phyloP scores from a whole-genome alignment of 2,113 vertebrate species.

The Gulo gulo region DNA sequence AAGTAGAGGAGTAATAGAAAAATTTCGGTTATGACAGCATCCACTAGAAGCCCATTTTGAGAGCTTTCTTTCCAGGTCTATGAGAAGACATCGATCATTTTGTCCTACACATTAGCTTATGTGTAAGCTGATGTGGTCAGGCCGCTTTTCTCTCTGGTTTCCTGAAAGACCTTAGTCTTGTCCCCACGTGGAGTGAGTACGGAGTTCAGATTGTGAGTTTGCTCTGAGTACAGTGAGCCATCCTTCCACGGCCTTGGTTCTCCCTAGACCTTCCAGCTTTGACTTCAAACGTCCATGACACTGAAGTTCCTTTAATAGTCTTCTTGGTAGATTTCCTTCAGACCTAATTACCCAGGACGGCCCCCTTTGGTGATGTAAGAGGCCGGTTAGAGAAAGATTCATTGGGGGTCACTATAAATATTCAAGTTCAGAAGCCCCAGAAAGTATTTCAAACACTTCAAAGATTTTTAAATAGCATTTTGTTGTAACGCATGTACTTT shows the following conservation, averaged over 20 bases:
- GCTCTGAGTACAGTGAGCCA: fast-evolving
- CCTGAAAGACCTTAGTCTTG: not conserved
- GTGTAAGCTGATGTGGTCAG: not conserved
- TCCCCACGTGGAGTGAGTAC: not conserved
- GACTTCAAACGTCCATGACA: not conserved
- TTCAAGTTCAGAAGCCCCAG: constrained; percentile 32
- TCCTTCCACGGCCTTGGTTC: not conserved
- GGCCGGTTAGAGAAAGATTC: not conserved
- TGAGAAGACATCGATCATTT: not conserved
- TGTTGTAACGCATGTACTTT: not conserved
- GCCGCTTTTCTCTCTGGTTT: not conserved
- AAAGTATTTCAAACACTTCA: constrained; percentile 14
- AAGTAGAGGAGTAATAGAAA: not conserved
- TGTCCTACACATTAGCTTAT: not conserved
- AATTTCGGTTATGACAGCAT: not conserved
- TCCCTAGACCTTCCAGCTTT: not conserved
- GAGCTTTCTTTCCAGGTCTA: not conserved
- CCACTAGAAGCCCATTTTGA: not conserved
- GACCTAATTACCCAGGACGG: not conserved
- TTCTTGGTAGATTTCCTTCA: not conserved
- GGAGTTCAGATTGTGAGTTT: not conserved
- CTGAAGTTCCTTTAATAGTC: not conserved
- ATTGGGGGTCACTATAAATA: not conserved
- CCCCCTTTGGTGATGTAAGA: not conserved
- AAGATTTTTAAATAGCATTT: not conserved